Evolutionary conservation across 1,140 invertebrate genomes (phyloP), one percentile per base, ranked within the genome.

Genomic region (Cydia splendana): DNA sequence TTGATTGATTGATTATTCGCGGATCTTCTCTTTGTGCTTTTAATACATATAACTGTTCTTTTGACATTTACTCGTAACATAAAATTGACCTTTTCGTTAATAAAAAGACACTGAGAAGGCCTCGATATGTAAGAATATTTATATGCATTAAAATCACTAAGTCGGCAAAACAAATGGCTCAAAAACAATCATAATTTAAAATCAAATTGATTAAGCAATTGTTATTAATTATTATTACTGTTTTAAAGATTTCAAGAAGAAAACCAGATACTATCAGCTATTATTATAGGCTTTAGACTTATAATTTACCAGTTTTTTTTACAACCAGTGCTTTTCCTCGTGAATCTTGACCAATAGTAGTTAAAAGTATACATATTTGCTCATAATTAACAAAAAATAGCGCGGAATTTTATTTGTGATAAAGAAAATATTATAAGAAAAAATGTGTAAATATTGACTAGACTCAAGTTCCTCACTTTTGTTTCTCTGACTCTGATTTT

Each of bases 341-440:
- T 69, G 82, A 86, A 87, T 88, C 85, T 86, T 88, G 90, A 92
- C 90, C 90, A 92, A 92, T 85, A 86, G 86, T 90, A 91, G 87
- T 82, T 85, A 86, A 89, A 88, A 84, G 78, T 88, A 84, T 87
- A 80, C 34, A n/a, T 71, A 85, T 86, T 91, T 91, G 90, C 90
- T 91, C 90, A 92, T 88, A 87, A 71, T 71, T 71, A 24, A 71
- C 38, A 74, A 75, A 77, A 83, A 87, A 88, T 91, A 90, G 88
- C 88, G 88, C 80, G 85, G 81, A 87, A 83, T 90, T 90, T 90
- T 86, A 89, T 90, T 92, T 91, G 88, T 92, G 88, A 92, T 91
- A 91, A 86, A 83, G 81, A 84, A 84, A 82, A 79, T 83, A 82
- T 62, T 88, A 79, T 84, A 76, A 65, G 74, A 80, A 77, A 79